phyloP scores from a whole-genome alignment of 2,797 vertebrate species.

The Danio kyathit region DNA sequence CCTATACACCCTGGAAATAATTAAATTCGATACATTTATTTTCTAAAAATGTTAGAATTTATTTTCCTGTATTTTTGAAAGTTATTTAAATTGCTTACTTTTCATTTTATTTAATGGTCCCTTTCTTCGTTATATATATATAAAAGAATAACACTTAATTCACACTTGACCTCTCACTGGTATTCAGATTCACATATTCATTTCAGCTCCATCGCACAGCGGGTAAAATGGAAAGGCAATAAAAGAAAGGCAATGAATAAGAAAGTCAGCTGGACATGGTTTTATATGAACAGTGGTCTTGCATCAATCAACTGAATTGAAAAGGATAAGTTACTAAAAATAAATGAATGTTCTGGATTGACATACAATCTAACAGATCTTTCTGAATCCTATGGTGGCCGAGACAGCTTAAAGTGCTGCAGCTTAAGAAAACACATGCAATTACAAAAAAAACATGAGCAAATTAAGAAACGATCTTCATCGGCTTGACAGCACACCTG shows the following conservation, averaged over 20 bases:
- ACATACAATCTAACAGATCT: too few relatives aligned
- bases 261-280: not conserved
- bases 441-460: too few relatives aligned
- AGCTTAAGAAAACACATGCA: too few relatives aligned
- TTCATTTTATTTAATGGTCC: not conserved
- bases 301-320: not conserved
- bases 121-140: not conserved
- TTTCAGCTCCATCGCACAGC: conserved; percentile 5
- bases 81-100: not conserved
- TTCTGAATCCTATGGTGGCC: too few relatives aligned
- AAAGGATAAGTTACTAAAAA: not conserved
- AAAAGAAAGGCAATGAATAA: conserved; percentile 18
- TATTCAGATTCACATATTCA: not conserved
- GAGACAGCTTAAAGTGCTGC: too few relatives aligned
- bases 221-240: conserved; percentile 16
- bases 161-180: not conserved
- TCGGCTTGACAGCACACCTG: too few relatives aligned
- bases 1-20: not conserved
- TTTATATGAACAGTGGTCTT: not conserved
- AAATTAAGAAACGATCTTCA: too few relatives aligned
- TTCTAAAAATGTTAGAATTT: not conserved
- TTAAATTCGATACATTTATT: not conserved
- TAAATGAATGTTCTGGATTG: too few relatives aligned
- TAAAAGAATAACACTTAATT: not conserved
- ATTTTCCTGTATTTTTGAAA: not conserved